Percentiles rank a stretch among this genome's conserved stretches.
Conservation (phyloP, 2,888 invertebrate species). For the Incurvaria masculella region DNA sequence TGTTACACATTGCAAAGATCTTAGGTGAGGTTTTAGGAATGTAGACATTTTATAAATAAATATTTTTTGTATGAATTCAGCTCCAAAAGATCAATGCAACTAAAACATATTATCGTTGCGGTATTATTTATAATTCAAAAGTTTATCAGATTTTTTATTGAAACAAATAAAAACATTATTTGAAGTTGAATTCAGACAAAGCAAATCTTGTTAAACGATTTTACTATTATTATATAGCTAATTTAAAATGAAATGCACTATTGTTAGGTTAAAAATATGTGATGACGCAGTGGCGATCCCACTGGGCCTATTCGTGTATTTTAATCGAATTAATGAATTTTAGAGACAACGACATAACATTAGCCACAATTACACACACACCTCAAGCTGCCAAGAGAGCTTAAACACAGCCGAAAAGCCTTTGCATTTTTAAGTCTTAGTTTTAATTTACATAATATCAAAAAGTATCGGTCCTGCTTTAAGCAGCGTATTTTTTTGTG, state of each 20-base stretch:
- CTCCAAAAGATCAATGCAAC: too few relatives aligned
- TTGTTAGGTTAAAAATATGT: constrained; percentile 16
- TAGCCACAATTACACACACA: constrained; percentile 42
- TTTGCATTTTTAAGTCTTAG: constrained; percentile 4
- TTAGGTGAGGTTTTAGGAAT: not conserved
- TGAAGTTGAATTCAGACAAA: too few relatives aligned
- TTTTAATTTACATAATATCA: constrained; percentile 1
- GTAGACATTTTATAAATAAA: not conserved
- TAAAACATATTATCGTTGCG: too few relatives aligned
- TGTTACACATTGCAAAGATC: not conserved
- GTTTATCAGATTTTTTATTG: too few relatives aligned
- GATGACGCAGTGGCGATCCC: not conserved
- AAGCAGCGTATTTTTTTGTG: not conserved
- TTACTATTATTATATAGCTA: constrained; percentile 35
- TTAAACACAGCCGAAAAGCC: constrained; percentile 9
- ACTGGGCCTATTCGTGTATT: too few relatives aligned
- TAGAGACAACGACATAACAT: constrained; percentile 50
- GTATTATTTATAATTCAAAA: too few relatives aligned
- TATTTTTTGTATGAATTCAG: too few relatives aligned
- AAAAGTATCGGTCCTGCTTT: constrained; percentile 7
- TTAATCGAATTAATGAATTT: constrained; percentile 13
- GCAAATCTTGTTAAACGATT: constrained; percentile 31
- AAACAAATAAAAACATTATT: too few relatives aligned
- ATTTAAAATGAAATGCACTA: constrained; percentile 35
- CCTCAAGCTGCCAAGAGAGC: constrained; percentile 33